Conservation (phyloP, 2,797 vertebrate species). For the Sebastes variabilis region DNA sequence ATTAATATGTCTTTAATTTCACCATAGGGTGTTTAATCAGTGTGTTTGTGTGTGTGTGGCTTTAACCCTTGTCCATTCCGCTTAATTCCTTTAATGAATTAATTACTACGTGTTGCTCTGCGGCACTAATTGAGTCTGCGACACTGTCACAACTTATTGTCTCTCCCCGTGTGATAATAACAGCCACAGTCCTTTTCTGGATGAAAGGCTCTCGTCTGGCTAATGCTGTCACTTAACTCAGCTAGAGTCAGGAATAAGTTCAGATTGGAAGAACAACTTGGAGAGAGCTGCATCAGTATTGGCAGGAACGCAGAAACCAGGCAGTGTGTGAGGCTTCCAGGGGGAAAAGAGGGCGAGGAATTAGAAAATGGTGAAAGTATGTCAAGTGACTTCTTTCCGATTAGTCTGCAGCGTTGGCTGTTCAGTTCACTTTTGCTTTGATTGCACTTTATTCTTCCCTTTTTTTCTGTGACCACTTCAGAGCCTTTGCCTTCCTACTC, state of each 20-base stretch:
- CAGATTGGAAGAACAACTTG: slow-evolving; percentile 37
- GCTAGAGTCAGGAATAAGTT: slow-evolving; percentile 28
- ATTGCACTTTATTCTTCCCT: slow-evolving; percentile 10
- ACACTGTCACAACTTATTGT: slow-evolving; percentile 53
- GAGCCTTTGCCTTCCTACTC: background rate
- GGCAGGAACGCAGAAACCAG: slow-evolving; percentile 38
- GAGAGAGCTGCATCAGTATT: slow-evolving; percentile 36
- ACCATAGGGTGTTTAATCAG: slow-evolving; percentile 23
- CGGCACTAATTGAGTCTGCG: slow-evolving; percentile 47
- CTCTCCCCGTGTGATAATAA: slow-evolving; percentile 53
- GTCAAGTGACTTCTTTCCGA: slow-evolving; percentile 55
- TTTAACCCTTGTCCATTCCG: slow-evolving; percentile 37
- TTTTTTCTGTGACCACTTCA: background rate
- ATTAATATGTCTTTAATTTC: slow-evolving; percentile 26
- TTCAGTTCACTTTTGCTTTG: slow-evolving; percentile 29
- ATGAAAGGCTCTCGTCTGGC: slow-evolving; percentile 42
- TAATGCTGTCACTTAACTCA: slow-evolving; percentile 57
- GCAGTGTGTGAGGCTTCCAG: background rate
- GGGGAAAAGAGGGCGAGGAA: slow-evolving; percentile 41
- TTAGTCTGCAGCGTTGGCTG: slow-evolving; percentile 36
- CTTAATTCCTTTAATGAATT: slow-evolving; percentile 56
- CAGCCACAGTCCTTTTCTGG: slow-evolving; percentile 40
- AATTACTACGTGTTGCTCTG: slow-evolving; percentile 50
- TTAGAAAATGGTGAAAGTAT: slow-evolving; percentile 54
- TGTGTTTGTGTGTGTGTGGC: slow-evolving; percentile 8